Conservation (phyloP, 2,888 invertebrate species). For the Chelonus formosanus region DNA sequence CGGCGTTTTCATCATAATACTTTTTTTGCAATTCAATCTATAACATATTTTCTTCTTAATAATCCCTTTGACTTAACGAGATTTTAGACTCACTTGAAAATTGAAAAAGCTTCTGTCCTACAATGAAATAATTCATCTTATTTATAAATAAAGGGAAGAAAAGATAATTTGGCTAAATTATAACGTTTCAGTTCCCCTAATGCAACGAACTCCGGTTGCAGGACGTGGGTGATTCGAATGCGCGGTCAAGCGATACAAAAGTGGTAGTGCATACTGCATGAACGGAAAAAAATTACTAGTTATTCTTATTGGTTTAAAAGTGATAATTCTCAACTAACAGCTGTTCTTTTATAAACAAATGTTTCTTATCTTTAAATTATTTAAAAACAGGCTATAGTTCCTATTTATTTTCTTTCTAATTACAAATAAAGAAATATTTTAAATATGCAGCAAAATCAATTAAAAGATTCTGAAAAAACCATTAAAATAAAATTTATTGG, state of each 20-base stretch:
- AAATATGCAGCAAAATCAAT: no score
- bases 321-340: background rate
- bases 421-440: no score
- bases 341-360: background rate
- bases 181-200: background rate
- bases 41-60: no score
- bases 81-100: no score
- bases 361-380: background rate
- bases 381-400: background rate
- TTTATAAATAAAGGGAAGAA: background rate
- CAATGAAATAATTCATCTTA: background rate
- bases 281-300: background rate
- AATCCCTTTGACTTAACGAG: no score
- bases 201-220: background rate
- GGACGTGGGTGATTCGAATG: background rate
- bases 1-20: constrained; percentile 18
- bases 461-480: no score
- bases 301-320: background rate
- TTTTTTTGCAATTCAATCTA: no score
- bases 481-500: no score
- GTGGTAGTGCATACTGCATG: background rate
- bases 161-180: background rate
- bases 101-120: constrained; percentile 1
- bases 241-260: constrained; percentile 5
- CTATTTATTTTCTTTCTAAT: no score